Evolutionary conservation across 2,113 vertebrate genomes (phyloP).

Genomic region (Bos javanicus): DNA sequence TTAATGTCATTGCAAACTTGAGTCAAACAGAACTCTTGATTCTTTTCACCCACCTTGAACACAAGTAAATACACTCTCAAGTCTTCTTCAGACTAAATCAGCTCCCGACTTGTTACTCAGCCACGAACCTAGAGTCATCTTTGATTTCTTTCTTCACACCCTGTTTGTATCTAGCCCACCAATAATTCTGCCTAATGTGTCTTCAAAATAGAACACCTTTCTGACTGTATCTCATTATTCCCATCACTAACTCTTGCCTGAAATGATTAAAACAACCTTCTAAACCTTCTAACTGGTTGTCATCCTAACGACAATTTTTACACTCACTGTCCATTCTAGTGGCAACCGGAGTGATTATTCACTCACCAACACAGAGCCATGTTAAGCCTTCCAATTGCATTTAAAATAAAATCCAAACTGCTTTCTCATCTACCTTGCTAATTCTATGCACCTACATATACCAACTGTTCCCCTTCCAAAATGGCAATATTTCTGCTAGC

Average conservation of each 20-base stretch:
- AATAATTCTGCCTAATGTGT: background rate
- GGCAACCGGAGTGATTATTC: background rate
- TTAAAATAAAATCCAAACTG: background rate
- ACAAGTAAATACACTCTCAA: background rate
- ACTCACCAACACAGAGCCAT: background rate
- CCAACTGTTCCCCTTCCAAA: background rate
- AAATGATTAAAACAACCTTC: background rate
- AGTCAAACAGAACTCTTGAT: background rate
- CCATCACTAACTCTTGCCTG: background rate
- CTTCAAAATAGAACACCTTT: background rate
- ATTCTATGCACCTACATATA: background rate
- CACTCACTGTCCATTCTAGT: background rate
- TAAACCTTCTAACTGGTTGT: background rate
- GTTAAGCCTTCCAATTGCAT: background rate
- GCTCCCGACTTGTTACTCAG: background rate
- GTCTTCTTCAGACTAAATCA: background rate
- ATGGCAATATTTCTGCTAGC: background rate
- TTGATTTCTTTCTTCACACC: background rate
- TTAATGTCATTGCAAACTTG: background rate
- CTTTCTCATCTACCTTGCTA: background rate
- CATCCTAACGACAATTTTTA: background rate
- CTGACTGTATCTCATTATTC: background rate
- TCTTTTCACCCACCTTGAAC: background rate
- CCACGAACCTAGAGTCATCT: background rate
- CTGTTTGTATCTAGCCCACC: background rate